Base-by-base conservation (phyloP, 2,113 vertebrate species). In the Triplophysa siluroides region DNA sequence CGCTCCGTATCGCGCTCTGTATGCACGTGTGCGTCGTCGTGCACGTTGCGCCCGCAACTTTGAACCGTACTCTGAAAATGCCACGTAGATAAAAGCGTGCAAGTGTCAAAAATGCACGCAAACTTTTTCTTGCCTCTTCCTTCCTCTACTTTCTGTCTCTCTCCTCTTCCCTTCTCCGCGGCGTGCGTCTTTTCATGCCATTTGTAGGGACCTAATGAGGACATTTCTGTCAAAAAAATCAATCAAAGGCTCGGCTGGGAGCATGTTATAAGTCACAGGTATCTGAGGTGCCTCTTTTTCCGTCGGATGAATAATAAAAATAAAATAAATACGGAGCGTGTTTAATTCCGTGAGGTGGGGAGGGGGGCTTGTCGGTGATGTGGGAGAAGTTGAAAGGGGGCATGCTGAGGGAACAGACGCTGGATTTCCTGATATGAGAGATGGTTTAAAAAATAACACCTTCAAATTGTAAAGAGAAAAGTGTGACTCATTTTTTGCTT, bases 221-320 rank as follows among this genome's bases (percentile, higher is more conserved):
- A 92, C 91, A 91, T 92, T 92, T 91, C 92, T 92, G 92, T 93
- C 92, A 92, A 86, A 85, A 87, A 89, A 87, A 91, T 93, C 92
- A 92, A 92, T 93, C 93, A 89, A 87, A 88, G 67, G 14, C 90
- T 63, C 71, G 77, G 81, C 81, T 74, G 74, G 63, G 63, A 78
- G 85, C 74, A 47, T 45, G 86, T 87, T 89, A 76, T 85, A 86
- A 87, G 86, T 85, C 86, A 80, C 89, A 91, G 91, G 89, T 92
- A 90, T 90, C 88, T 89, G 83, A 90, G 86, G 80, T 88, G 72
- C 77, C 81, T 78, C 75, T 77, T 66, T 38, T 50, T 64, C 58
- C 67, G 66, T 12, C 61, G 85, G 87, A 87, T 86, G 81, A 91
- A 90, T 89, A 88, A 86, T 84, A 90, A 84, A 69, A 70, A 70